Base-by-base conservation (phyloP, 2,888 invertebrate genomes). In the Zygaena filipendulae region DNA sequence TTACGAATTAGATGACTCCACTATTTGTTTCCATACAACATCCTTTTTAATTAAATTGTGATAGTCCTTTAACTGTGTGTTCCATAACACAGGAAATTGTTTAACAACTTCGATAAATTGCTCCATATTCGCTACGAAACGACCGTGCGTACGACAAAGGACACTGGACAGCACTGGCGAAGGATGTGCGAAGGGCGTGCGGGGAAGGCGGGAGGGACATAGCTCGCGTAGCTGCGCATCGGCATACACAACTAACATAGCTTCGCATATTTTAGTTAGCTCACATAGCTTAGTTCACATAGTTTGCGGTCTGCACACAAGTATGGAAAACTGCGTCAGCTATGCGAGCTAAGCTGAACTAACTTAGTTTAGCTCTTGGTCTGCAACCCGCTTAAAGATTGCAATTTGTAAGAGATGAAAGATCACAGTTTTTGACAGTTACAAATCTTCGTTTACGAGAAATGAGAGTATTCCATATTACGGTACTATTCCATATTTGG, bases 1-100 rank as follows among this genome's bases (percentile, higher is more conserved):
- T n/a, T n/a, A n/a, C n/a, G n/a, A n/a, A n/a, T n/a, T n/a, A n/a
- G n/a, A n/a, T n/a, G n/a, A n/a, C 25, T 39, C 35, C 32, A 39
- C 38, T 41, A 41, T 39, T 31, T 13, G 18, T 29, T 37, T 36
- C 38, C 43, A 43, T 32, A 35, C 30, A 37, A 29, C 35, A 35
- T 42, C 37, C 32, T 40, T 42, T 36, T 38, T 43, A 36, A 11
- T 39, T 35, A 35, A 29, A 21, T 40, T 36, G 38, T 39, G 43
- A 35, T 43, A 42, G 33, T 44, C 36, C 29, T 36, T 42, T n/a
- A 11, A 38, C 31, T 29, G 21, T 8, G n/a, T 28, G 16, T 16
- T 10, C 11, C 16, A 16, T 7, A 16, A 7, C 7, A 16, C 4
- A 10, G 22, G 22, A 21, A 21, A 21, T 21, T 21, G 22, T 21